Evolutionary conservation across 2,888 invertebrate species (phyloP), one percentile per base, ranked within the genome.

Genomic region (Mimas tiliae): DNA sequence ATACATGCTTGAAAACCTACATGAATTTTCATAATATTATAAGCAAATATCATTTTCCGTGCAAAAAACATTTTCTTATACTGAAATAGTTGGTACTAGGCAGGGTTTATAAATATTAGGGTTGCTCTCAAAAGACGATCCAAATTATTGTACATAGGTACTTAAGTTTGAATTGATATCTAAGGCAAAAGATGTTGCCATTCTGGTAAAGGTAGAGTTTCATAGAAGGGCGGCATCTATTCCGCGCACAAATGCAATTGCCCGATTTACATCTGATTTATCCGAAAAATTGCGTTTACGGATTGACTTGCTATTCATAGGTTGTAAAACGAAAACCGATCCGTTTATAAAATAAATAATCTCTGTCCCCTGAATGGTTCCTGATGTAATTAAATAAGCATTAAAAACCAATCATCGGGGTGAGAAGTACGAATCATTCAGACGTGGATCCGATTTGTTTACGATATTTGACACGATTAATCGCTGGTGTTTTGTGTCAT

Each of bases 201-300:
- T n/a, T n/a, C n/a, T n/a, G n/a, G n/a, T n/a, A n/a, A n/a, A n/a
- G n/a, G 34, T 34, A 16, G 2, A 33, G 53, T 34, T 8, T 34
- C 16, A 38, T 34, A n/a, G 6, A 9, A 16, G 38, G 34, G 34
- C 9, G 16, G 34, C 3, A n/a, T 34, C 38, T n/a, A 55, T 14
- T 6, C 34, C 38, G 48, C 7, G 16, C 53, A 7, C 53, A 53
- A 16, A 55, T 38, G 16, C 55, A 34, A 38, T 55, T 55, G 16
- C 34, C 34, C 55, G 55, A 55, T 55, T 55, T 55, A 55, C 55
- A 55, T 55, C 16, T 38, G 34, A 55, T 55, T 55, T 38, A 55
- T 19, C n/a, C 16, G 34, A 53, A 34, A 55, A 55, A 55, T 38
- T 38, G 38, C 16, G 16, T 38, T 38, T 55, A 21, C n/a, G 38